Conservation (phyloP, 1,140 invertebrate genomes). For the Rhopalosiphum maidis region DNA sequence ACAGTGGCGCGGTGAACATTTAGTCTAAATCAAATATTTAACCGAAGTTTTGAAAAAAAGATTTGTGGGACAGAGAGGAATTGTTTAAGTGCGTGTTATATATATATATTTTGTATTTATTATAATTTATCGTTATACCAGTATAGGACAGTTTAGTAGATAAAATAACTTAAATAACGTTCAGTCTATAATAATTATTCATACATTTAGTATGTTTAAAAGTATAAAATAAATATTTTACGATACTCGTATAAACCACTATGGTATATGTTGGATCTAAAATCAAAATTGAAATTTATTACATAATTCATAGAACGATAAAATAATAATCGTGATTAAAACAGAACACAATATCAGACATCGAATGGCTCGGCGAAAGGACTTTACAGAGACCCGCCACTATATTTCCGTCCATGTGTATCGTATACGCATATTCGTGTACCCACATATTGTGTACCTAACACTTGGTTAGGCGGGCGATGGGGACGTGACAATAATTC, state of each 20-base stretch:
- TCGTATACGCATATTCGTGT: neutral
- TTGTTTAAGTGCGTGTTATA: too few relatives aligned
- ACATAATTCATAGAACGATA: neutral
- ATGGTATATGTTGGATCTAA: neutral
- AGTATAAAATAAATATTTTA: neutral
- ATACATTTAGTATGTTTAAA: neutral
- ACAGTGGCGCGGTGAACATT: too few relatives aligned
- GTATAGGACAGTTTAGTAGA: neutral
- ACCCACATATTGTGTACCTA: too few relatives aligned
- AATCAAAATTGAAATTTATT: neutral
- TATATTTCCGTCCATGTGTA: neutral
- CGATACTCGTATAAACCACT: neutral
- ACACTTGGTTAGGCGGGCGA: neutral
- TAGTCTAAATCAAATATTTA: too few relatives aligned
- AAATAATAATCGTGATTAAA: conserved; percentile 3
- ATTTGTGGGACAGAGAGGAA: too few relatives aligned
- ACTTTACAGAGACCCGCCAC: neutral
- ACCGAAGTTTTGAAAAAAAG: too few relatives aligned
- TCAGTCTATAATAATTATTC: neutral
- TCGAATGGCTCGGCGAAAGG: neutral
- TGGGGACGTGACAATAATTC: neutral
- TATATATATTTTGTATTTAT: neutral
- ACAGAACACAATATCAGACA: neutral
- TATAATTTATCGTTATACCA: neutral
- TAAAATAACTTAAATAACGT: neutral